A percentile compares a stretch with the other conserved stretches of the same genome.
Evolutionary conservation across 2,888 invertebrate species (phyloP).

Genomic region (Chydorus sphaericus): DNA sequence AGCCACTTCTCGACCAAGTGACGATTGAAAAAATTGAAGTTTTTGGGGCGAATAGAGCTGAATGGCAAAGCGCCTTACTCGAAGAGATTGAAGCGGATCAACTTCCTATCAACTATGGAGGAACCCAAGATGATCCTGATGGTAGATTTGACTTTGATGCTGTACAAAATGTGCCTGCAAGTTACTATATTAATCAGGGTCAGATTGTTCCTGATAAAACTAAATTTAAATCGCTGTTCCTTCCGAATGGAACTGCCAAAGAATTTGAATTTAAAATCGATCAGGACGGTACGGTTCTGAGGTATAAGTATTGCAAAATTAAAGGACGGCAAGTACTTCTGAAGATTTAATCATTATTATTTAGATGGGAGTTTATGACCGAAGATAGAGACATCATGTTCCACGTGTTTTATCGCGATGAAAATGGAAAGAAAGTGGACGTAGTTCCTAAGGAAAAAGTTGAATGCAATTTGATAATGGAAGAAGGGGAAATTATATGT

Average conservation of each 20-base stretch:
- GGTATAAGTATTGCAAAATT: too few species aligned
- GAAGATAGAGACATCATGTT: slow-evolving; percentile 81
- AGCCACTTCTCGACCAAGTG: slow-evolving; percentile 31
- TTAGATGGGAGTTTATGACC: slow-evolving; percentile 29
- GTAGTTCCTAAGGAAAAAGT: slow-evolving; percentile 51
- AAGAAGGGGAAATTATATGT: slow-evolving; percentile 62
- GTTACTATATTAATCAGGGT: too few species aligned
- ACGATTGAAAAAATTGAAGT: slow-evolving; percentile 32
- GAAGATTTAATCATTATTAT: not conserved
- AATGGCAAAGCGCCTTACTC: slow-evolving; percentile 38
- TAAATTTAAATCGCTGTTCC: too few species aligned
- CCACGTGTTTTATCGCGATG: slow-evolving; percentile 45
- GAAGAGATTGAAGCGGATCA: slow-evolving; percentile 46
- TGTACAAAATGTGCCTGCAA: too few species aligned
- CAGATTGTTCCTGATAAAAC: too few species aligned
- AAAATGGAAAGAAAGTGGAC: slow-evolving; percentile 26
- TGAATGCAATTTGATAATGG: slow-evolving; percentile 58
- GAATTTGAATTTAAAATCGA: too few species aligned
- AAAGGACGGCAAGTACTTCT: too few species aligned
- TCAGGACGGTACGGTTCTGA: too few species aligned
- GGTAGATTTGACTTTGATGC: too few species aligned
- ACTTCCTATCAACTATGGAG: slow-evolving; percentile 61
- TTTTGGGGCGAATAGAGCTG: not conserved
- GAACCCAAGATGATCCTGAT: slow-evolving; percentile 51
- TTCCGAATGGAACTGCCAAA: too few species aligned